phyloP scores from a whole-genome alignment of 2,888 invertebrate genomes.

The Trissonchulus latispiculum region DNA sequence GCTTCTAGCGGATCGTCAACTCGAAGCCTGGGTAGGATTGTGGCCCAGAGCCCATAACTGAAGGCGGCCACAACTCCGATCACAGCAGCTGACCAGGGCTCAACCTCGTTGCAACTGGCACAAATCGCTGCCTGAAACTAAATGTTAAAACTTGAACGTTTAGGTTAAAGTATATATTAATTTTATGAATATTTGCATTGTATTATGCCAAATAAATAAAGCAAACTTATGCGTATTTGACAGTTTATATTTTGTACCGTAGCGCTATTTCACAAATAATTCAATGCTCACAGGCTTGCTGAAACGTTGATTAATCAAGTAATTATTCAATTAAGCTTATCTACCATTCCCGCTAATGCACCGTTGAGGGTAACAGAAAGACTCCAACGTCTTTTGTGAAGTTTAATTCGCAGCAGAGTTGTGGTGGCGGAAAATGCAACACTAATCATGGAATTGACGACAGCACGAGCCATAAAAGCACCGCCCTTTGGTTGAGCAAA shows the following conservation, averaged over 20 bases:
- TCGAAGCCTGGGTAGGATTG: conserved; percentile 35
- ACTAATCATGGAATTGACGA: conserved; percentile 51
- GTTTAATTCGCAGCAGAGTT: conserved; percentile 41
- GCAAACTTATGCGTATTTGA: too few relatives aligned
- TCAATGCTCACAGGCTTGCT: too few relatives aligned
- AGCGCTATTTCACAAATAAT: too few relatives aligned
- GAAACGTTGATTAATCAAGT: too few relatives aligned
- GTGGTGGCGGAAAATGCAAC: conserved; percentile 49
- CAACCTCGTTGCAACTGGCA: conserved; percentile 48
- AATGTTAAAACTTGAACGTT: too few relatives aligned
- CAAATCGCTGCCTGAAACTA: conserved; percentile 46
- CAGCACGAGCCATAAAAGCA: conserved; percentile 45
- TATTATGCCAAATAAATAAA: too few relatives aligned
- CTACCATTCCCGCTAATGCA: conserved; percentile 49
- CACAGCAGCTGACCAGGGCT: conserved; percentile 47
- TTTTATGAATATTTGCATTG: too few relatives aligned
- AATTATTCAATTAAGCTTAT: too few relatives aligned
- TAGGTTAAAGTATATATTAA: too few relatives aligned
- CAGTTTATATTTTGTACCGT: too few relatives aligned
- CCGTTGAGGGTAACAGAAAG: conserved; percentile 50
- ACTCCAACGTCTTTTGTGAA: conserved; percentile 45
- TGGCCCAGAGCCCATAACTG: conserved; percentile 42
- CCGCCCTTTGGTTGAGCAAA: conserved; percentile 49
- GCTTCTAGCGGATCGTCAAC: conserved; percentile 52
- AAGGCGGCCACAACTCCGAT: conserved; percentile 47